These are phyloP conservation scores for Poliocrania exsul DNA, from an alignment of 2,797 vertebrate genomes.

Conservation along the genomic window DNA sequence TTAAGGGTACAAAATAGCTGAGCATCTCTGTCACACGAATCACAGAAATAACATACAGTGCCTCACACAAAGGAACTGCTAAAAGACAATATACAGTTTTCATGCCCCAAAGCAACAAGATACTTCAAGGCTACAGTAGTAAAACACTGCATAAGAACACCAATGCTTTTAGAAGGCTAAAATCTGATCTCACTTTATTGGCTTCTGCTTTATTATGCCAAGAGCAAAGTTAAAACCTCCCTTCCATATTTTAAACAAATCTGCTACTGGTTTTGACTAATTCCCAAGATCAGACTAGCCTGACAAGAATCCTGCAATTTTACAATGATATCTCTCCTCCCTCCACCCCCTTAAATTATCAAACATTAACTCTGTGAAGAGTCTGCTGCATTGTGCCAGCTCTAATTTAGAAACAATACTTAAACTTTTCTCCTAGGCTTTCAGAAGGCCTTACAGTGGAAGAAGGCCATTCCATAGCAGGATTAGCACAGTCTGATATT, in stretches of 20 bases:
- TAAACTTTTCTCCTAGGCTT: not conserved
- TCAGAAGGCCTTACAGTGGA: not conserved
- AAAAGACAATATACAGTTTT: not conserved
- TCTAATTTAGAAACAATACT: not conserved
- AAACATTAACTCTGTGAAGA: not conserved
- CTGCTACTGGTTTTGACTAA: not conserved
- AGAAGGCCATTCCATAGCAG: not conserved
- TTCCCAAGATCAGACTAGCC: not conserved
- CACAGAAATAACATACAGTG: not conserved
- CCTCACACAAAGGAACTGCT: not conserved
- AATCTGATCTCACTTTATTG: not conserved
- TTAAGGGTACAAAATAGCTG: not conserved
- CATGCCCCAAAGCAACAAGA: not conserved
- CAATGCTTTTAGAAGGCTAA: not conserved
- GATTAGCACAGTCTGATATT: not conserved
- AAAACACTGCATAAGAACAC: not conserved
- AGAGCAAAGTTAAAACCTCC: not conserved
- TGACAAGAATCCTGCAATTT: conserved; percentile 3
- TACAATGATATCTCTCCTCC: not conserved
- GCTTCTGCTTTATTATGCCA: not conserved
- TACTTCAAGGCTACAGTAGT: not conserved
- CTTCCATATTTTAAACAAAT: not conserved
- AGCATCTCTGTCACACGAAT: rapidly evolving
- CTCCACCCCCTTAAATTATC: not conserved
- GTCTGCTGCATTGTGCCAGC: not conserved